Evolutionary conservation across 2,888 invertebrate species (phyloP).

Genomic region (Melanotus villosus): DNA sequence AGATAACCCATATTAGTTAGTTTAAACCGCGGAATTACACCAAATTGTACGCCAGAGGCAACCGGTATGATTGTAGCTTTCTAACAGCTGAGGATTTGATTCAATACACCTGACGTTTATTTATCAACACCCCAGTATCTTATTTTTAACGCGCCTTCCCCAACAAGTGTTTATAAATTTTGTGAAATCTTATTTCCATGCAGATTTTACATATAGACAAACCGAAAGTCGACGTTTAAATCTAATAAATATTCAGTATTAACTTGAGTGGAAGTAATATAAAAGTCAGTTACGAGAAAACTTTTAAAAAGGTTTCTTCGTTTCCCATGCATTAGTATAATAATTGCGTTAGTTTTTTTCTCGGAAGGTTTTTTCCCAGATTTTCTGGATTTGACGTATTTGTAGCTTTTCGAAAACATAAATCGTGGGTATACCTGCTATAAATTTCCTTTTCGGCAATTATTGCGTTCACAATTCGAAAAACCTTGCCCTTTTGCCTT

Average conservation of each 20-base stretch:
- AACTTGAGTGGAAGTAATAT: not conserved
- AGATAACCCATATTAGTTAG: slow-evolving; percentile 12
- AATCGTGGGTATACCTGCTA: not conserved
- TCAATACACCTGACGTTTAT: too few species aligned
- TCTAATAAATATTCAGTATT: not conserved
- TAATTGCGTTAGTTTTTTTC: slow-evolving; percentile 1
- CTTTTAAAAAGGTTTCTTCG: not conserved
- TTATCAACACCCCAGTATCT: too few species aligned
- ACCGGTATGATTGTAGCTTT: not conserved
- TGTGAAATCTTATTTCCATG: too few species aligned
- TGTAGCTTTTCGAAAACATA: not conserved
- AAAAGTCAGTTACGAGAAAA: not conserved
- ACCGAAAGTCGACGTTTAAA: not conserved
- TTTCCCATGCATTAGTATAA: not conserved
- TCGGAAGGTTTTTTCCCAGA: not conserved
- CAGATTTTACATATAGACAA: too few species aligned
- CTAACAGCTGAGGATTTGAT: too few species aligned
- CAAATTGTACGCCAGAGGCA: not conserved
- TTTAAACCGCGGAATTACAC: slow-evolving; percentile 6
- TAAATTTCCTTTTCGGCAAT: slow-evolving; percentile 1
- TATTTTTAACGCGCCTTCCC: too few species aligned
- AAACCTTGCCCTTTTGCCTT: not conserved
- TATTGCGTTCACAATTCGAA: not conserved
- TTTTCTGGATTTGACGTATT: slow-evolving; percentile 1
- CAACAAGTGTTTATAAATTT: too few species aligned